Evolutionary conservation across 1,140 invertebrate species (phyloP), one percentile per base, ranked within the genome.

Genomic region (Acromyrmex echinatior): DNA sequence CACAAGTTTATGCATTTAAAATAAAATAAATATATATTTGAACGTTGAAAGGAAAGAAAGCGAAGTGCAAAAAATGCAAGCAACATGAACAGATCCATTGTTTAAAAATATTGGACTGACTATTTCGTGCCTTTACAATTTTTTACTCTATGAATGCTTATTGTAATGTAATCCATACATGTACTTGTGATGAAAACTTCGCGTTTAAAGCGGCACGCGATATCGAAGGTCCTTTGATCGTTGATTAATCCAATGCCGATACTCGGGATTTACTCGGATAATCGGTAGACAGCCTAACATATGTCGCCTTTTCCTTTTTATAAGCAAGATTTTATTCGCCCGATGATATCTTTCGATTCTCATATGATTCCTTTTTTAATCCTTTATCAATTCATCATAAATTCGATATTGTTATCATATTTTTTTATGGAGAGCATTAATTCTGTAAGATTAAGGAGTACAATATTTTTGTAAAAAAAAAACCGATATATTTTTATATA

Each of bases 221-320:
- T 31, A 51, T 31, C 39, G 10, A 66, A 77, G 56, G n/a, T 56
- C 14, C 53, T 45, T 63, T 25, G 56, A 74, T 58, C 63, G 35
- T 68, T 49, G 65, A 56, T 82, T 31, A 73, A 62, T 84, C 80
- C 80, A 84, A 84, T 62, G 70, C 70, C 66, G 16, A 56, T 71
- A 51, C 70, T 76, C 53, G 25, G 39, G 39, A 45, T 45, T 45
- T n/a, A 12, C 18, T 35, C 10, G 39, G 39, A 45, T 70, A 51
- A 25, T 16, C 56, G 12, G 10, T 25, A 39, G 35, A 35, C n/a
- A 18, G 0, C 25, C 6, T 39, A 35, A 51, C 12, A 18, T 77
- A 79, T 6, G 18, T 35, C n/a, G 39, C 14, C 21, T 70, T 70
- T 79, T 65, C 1, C 16, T 28, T 45, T 45, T 45, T 60, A 21